phyloP scores from a whole-genome alignment of 2,888 invertebrate genomes.

The Trachelus tabidus region DNA sequence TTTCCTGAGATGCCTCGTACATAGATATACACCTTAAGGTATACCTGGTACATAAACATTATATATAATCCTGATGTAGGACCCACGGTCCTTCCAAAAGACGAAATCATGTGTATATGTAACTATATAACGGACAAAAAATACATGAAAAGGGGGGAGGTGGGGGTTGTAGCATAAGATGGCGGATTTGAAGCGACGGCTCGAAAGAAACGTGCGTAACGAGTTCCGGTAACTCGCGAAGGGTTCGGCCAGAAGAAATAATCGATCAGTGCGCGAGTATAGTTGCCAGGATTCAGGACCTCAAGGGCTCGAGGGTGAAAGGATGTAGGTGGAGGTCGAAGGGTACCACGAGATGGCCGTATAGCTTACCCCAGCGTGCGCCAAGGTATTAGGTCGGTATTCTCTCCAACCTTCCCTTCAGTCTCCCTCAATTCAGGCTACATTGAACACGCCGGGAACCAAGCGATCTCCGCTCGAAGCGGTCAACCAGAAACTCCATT shows the following conservation, averaged over 20 bases:
- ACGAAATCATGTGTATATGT: not conserved
- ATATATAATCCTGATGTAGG: not conserved
- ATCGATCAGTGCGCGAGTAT: not conserved
- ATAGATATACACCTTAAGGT: not conserved
- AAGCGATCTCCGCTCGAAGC: conserved; percentile 32
- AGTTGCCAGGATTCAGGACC: not conserved
- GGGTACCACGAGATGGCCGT: conserved; percentile 5
- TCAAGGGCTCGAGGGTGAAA: not conserved
- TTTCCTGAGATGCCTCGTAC: not conserved
- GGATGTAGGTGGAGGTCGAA: conserved; percentile 1
- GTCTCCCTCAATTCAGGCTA: conserved; percentile 38
- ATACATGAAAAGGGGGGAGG: too few relatives aligned
- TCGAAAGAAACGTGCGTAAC: not conserved
- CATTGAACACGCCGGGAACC: conserved; percentile 35
- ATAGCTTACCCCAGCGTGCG: conserved; percentile 25
- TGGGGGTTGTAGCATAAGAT: not conserved
- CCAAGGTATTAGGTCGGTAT: conserved; percentile 23
- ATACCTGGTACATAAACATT: not conserved
- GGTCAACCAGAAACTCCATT: conserved; percentile 45
- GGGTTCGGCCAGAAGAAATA: not conserved
- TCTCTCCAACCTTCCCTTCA: conserved; percentile 12
- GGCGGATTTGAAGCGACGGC: not conserved
- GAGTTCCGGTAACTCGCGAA: not conserved
- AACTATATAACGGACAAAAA: too few relatives aligned
- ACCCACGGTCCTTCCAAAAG: not conserved